Evolutionary conservation across 2,113 vertebrate genomes (phyloP), one percentile per base, ranked within the genome.

Genomic region (Cynoglossus semilaevis): DNA sequence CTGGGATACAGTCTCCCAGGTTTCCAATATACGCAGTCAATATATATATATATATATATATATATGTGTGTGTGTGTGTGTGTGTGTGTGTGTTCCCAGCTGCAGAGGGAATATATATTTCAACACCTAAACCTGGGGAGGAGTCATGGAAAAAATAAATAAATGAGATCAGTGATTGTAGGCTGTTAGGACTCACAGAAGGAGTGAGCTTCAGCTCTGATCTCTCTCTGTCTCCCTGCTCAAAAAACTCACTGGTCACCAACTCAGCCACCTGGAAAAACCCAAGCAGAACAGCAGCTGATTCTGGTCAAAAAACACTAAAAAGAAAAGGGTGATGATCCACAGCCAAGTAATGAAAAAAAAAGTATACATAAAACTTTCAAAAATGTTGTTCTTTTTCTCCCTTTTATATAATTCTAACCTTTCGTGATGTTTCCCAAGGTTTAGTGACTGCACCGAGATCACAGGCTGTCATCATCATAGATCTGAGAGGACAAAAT

Each of bases 391-490:
- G 37, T 2, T 9, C 9, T 36, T 8, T 9, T 38, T 38, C 12
- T 11, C 12, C 12, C 9, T 41, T 41, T 41, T 4, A 41, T 5
- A 29, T 17, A 37, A 51, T 59, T 69, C 91, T 93, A 88, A 94
- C 97, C 95, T 98, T 96, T 90, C 92, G 93, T n/a, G 97, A 98
- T 89, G 95, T 98, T 88, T 99, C 95, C 97, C 97, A 99, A n/a
- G 97, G 97, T 90, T 99, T 99, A 69, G 97, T 99, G 85, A 96
- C 97, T 63, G 97, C 97, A 84, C 97, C 97, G 74, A 99, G 93
- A 91, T 99, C 97, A 91, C 96, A 99, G 29, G 97, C 96, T 76
- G 97, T 99, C 97, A 99, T 98, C 93, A 99, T 93, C 97, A 99
- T 99, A 79, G 96, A 99, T 92, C 97, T 99, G 89, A 83, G 46